Evolutionary conservation across 2,113 vertebrate genomes (phyloP), one percentile per base, ranked within the genome.

Genomic region (Hemichromis elongatus): DNA sequence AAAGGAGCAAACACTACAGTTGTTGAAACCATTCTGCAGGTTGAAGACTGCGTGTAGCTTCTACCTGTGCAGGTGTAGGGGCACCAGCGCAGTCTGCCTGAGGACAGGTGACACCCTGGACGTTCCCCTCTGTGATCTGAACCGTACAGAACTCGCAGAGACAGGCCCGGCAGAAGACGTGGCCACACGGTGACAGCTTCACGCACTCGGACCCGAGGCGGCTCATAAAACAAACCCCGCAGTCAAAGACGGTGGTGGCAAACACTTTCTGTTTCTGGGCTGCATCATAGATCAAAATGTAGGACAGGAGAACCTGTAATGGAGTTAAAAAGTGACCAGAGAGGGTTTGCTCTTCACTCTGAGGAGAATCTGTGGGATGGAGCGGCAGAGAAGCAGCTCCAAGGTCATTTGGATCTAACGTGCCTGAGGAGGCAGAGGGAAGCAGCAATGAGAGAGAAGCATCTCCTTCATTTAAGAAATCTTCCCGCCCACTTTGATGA

Each of bases 1-100:
- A 47, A 73, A 73, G 14, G 37, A 73, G 0, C 3, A 28, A 47
- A 73, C 14, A 73, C 24, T 47, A 47, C 40, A 73, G 14, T 47
- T 73, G 40, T 73, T 73, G 42, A 73, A 73, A 73, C 1, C 8
- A 73, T 73, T 7, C 40, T 19, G 21, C 24, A 70, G 66, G 14
- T 24, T 24, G n/a, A 70, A 52, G 28, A n/a, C n/a, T 7, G 77
- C 1, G 3, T 57, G 12, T 30, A 18, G 12, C 7, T 13, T 21
- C 63, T 90, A 98, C 98, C 97, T 98, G 97, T 84, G 96, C 94
- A 82, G 97, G 98, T 21, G 96, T 97, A 9, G 97, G 97, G 9
- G 94, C 92, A 6, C 96, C 96, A 77, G 93, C 40, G 81, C 98
- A 99, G 84, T 96, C 92, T 13, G 95, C 94, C 82, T 97, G 96